phyloP scores from a whole-genome alignment of 2,113 vertebrate species.

The Equus quagga region DNA sequence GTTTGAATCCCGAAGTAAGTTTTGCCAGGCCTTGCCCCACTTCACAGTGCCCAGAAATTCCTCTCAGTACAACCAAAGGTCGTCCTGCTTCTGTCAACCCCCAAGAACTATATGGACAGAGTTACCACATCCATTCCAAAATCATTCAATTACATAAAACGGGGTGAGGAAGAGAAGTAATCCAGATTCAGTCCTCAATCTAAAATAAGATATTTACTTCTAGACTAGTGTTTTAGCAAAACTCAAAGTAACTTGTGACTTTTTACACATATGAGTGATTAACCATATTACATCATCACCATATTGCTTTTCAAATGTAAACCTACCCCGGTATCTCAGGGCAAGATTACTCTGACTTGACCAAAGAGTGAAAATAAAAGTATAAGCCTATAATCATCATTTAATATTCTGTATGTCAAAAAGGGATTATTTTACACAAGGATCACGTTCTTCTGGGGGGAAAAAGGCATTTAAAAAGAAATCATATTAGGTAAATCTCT shows the following conservation, averaged over 20 bases:
- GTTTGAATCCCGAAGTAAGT: neutral
- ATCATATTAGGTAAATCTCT: neutral
- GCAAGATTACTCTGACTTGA: slow-evolving; percentile 22
- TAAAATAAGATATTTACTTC: neutral
- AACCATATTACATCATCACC: neutral
- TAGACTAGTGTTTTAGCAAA: neutral
- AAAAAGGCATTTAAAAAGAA: neutral
- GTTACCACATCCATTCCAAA: neutral
- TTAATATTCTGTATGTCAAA: neutral
- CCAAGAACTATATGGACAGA: neutral
- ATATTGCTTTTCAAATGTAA: neutral
- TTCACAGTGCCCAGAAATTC: neutral
- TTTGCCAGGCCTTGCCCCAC: neutral
- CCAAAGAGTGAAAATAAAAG: neutral
- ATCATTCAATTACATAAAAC: neutral
- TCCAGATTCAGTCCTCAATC: neutral
- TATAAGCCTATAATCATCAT: neutral
- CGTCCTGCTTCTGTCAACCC: neutral
- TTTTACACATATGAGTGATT: neutral
- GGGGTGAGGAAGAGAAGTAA: neutral
- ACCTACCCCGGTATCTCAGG: neutral
- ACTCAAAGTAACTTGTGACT: neutral
- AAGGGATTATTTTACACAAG: neutral
- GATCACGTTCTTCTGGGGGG: neutral
- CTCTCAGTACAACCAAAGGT: neutral